phyloP scores from a whole-genome alignment of 1,140 invertebrate genomes.

The Drosophila repleta region DNA sequence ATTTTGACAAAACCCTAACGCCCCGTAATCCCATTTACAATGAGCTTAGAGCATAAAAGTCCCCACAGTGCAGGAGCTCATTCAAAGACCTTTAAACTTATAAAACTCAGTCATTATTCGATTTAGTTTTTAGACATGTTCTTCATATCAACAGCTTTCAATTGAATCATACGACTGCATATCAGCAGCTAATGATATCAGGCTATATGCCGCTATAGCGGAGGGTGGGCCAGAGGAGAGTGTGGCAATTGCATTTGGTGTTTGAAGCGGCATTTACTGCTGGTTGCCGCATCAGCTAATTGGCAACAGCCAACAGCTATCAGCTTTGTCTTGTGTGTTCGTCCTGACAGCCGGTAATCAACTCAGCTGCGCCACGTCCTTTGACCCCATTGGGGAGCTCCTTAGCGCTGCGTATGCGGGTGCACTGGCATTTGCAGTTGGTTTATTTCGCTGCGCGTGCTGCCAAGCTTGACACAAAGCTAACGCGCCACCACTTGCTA shows the following conservation, averaged over 20 bases:
- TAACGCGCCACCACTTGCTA: conserved; percentile 1
- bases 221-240: background rate
- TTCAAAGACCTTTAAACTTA: too few relatives aligned
- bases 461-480: conserved; percentile 11
- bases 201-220: background rate
- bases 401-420: conserved; percentile 15
- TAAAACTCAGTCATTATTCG: too few relatives aligned
- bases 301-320: background rate
- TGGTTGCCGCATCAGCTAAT: background rate
- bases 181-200: too few relatives aligned
- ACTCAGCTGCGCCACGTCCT: conserved; percentile 37
- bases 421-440: conserved; percentile 28
- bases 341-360: conserved; percentile 41
- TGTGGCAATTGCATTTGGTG: conserved; percentile 18
- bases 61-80: too few relatives aligned
- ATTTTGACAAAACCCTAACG: too few relatives aligned
- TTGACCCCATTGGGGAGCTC: conserved; percentile 27
- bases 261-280: conserved; percentile 23
- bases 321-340: conserved; percentile 24
- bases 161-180: too few relatives aligned
- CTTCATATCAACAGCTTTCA: too few relatives aligned
- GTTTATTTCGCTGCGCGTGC: background rate
- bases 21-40: too few relatives aligned
- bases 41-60: too few relatives aligned
- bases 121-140: too few relatives aligned